Evolutionary conservation across 2,797 vertebrate species (phyloP).

Genomic region (Sylvia borin): DNA sequence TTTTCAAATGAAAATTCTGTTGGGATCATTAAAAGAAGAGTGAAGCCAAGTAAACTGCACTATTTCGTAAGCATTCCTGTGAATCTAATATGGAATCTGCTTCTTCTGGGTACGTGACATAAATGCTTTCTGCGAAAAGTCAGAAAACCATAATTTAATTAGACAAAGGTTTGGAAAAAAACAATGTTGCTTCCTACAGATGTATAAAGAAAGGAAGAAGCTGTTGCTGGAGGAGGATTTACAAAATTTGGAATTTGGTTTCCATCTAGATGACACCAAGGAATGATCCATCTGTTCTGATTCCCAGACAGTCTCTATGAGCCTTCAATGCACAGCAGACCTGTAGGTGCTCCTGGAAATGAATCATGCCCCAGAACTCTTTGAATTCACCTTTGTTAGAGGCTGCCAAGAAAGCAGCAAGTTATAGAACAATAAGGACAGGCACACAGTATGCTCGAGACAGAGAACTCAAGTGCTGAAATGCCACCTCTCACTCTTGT

Average conservation of each 20-base stretch:
- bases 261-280: neutral
- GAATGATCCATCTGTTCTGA: neutral
- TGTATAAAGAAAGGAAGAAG: neutral
- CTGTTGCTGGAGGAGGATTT: neutral
- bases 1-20: neutral
- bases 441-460: neutral
- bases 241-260: neutral
- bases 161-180: neutral
- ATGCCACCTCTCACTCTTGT: neutral
- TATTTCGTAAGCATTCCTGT: neutral
- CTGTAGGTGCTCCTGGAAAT: neutral
- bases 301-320: neutral
- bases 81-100: neutral
- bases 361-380: neutral
- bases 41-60: neutral
- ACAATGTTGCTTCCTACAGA: rapidly evolving
- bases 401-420: neutral
- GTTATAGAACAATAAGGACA: neutral
- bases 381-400: neutral
- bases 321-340: neutral
- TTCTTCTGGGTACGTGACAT: neutral
- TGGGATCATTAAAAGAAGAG: neutral
- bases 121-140: neutral
- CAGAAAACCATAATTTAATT: neutral
- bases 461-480: neutral